A percentile compares a stretch with the other conserved stretches of the same genome.
phyloP scores from a whole-genome alignment of 2,888 invertebrate genomes.

The Shargacucullia verbasci region DNA sequence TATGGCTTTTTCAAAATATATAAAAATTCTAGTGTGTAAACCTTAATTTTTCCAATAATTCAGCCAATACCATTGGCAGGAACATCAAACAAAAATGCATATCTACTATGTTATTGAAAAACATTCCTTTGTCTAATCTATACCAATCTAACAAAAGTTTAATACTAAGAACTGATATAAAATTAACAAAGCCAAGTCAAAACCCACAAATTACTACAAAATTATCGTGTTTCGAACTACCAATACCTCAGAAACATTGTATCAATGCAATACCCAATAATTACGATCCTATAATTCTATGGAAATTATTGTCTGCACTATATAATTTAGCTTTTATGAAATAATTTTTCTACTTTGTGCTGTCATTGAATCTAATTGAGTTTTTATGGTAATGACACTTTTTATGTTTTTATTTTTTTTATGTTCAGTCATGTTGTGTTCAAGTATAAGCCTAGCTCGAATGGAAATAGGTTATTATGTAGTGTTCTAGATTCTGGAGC shows the following conservation, averaged over 20 bases:
- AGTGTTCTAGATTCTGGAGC: no score
- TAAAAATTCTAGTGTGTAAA: no score
- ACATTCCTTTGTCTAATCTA: no score
- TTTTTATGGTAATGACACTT: slow-evolving; percentile 47
- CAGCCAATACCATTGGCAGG: no score
- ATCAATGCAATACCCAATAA: slow-evolving; percentile 47
- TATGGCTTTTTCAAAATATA: no score
- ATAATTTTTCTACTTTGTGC: slow-evolving; percentile 39
- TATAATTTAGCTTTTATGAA: slow-evolving; percentile 55
- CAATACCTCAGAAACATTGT: slow-evolving; percentile 33
- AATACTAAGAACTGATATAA: neutral
- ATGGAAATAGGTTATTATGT: no score
- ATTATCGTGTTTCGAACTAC: slow-evolving; percentile 28
- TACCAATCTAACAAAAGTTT: neutral
- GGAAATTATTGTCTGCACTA: slow-evolving; percentile 44
- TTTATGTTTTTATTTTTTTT: slow-evolving; percentile 16
- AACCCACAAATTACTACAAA: slow-evolving; percentile 38
- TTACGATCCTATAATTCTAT: slow-evolving; percentile 48
- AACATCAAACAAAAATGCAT: no score
- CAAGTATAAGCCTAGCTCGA: no score
- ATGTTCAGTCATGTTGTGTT: no score
- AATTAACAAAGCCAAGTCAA: slow-evolving; percentile 20
- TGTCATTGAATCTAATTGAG: slow-evolving; percentile 54
- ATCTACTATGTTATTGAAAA: no score
- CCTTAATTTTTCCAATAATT: no score